Evolutionary conservation across 2,888 invertebrate species (phyloP).

Genomic region (Pecten maximus): DNA sequence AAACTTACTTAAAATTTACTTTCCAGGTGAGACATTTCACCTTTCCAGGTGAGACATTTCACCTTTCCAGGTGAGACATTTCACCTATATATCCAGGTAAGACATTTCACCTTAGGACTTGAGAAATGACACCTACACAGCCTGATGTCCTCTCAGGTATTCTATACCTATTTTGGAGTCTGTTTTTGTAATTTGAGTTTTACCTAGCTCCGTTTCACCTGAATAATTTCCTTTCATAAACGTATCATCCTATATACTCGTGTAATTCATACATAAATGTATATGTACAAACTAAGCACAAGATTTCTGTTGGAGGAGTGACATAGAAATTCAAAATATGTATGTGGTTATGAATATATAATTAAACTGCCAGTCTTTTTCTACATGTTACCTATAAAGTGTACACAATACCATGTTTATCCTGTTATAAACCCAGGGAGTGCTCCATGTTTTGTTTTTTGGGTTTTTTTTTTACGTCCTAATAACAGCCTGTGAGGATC

Average conservation of each 20-base stretch:
- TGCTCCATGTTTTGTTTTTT: too few relatives aligned
- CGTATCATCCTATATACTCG: not conserved
- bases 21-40: not conserved
- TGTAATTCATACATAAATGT: constrained; percentile 4
- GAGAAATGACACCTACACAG: not conserved
- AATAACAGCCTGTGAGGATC: too few relatives aligned
- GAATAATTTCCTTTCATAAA: not conserved
- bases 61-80: not conserved
- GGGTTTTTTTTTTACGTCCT: too few relatives aligned
- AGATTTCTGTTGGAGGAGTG: not conserved
- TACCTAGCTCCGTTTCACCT: not conserved
- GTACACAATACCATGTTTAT: too few relatives aligned
- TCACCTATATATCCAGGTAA: not conserved
- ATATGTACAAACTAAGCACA: not conserved
- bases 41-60: not conserved
- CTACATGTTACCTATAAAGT: not conserved
- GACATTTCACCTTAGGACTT: not conserved
- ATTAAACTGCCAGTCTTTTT: not conserved
- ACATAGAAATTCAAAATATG: constrained; percentile 18
- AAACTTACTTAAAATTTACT: too few relatives aligned
- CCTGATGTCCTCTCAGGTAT: not conserved
- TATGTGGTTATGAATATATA: constrained; percentile 2
- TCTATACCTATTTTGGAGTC: not conserved
- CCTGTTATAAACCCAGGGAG: too few relatives aligned
- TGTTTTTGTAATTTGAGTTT: constrained; percentile 33